Conservation (phyloP, 2,113 vertebrate genomes). For the Phrynosoma platyrhinos region DNA sequence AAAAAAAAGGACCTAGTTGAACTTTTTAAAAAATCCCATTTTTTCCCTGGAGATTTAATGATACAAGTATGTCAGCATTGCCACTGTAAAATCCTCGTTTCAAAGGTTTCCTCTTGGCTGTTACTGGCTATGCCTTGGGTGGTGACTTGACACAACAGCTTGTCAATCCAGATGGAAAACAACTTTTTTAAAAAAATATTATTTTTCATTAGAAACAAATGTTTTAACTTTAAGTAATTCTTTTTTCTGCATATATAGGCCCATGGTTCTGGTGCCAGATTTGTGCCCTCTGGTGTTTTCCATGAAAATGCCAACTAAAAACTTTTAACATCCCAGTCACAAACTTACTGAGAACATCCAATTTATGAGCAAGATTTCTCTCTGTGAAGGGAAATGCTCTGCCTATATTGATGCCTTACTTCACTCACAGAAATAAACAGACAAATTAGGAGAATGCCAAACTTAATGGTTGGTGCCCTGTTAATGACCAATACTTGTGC, state of each 20-base stretch:
- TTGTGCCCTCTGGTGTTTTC: background rate
- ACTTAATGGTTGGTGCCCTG: background rate
- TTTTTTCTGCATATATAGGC: background rate
- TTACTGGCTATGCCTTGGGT: background rate
- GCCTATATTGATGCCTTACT: background rate
- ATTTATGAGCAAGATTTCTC: background rate
- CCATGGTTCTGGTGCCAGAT: background rate
- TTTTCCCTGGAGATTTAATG: slow-evolving; percentile 4
- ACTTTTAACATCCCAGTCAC: background rate
- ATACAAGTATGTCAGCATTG: slow-evolving; percentile 41
- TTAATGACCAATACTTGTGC: no score
- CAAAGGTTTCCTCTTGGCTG: slow-evolving; percentile 34
- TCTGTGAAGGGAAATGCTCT: background rate
- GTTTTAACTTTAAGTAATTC: background rate
- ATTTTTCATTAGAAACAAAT: slow-evolving; percentile 15
- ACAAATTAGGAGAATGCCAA: background rate
- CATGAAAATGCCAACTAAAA: background rate
- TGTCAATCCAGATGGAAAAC: slow-evolving; percentile 41
- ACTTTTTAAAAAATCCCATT: background rate
- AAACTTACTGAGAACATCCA: background rate
- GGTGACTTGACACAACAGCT: slow-evolving; percentile 26
- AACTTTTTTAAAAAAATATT: slow-evolving; percentile 27
- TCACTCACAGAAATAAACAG: background rate
- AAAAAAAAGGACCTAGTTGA: no score
- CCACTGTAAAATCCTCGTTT: slow-evolving; percentile 22